phyloP scores from a whole-genome alignment of 2,888 invertebrate species.

The Agonopterix arenella region DNA sequence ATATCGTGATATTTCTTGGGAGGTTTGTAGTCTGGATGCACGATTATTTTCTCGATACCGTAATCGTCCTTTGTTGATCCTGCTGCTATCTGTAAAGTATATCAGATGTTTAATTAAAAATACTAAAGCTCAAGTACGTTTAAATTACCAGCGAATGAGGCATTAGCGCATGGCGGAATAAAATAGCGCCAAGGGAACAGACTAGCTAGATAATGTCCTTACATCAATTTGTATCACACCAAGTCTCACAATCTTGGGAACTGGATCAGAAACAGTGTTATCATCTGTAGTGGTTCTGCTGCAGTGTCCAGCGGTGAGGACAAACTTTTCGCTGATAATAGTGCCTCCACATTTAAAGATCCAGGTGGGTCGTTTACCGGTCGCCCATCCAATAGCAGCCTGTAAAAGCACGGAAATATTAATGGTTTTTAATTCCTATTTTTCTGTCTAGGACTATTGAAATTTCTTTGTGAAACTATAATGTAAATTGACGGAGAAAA shows the following conservation, averaged over 20 bases:
- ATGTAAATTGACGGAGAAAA: too few relatives aligned
- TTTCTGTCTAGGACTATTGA: too few relatives aligned
- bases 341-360: slow-evolving; percentile 81
- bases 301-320: slow-evolving; percentile 80
- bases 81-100: too few relatives aligned
- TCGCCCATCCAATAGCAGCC: slow-evolving; percentile 53
- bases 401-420: slow-evolving; percentile 12
- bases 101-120: too few relatives aligned
- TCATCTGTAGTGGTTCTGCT: slow-evolving; percentile 17
- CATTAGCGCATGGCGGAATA: too few relatives aligned
- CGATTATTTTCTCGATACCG: slow-evolving; percentile 16
- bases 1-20: slow-evolving; percentile 80
- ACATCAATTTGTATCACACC: slow-evolving; percentile 75
- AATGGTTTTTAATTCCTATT: too few relatives aligned
- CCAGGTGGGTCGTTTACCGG: slow-evolving; percentile 29
- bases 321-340: slow-evolving; percentile 78
- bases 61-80: too few relatives aligned
- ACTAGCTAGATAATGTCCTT: too few relatives aligned
- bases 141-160: too few relatives aligned
- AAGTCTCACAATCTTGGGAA: slow-evolving; percentile 70
- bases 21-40: slow-evolving; percentile 75
- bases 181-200: too few relatives aligned
- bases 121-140: too few relatives aligned
- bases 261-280: slow-evolving; percentile 27
- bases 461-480: too few relatives aligned